Base-by-base conservation (phyloP, 2,113 vertebrate genomes). In the Ceyx margarethae region DNA sequence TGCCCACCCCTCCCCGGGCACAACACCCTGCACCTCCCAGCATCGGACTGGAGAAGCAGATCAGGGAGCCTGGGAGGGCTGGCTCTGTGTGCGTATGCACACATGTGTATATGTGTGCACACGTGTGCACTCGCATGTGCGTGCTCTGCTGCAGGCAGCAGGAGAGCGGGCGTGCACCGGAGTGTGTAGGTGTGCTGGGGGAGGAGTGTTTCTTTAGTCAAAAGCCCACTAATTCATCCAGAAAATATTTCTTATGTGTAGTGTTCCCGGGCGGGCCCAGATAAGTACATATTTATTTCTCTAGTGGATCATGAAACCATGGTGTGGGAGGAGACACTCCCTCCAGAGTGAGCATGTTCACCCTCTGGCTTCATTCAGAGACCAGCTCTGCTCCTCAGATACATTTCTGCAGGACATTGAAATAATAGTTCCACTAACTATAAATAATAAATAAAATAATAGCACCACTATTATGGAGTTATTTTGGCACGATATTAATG, bases 291-390 rank as follows among this genome's bases (percentile, higher is more conserved):
- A 10, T 15, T 40, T 15, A 50, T 60, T 35, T 45, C 78, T 29
- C 28, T 0, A 21, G 58, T 37, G 13, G 31, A 4, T 58, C 40
- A 3, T 5, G 10, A 19, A 37, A 6, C 31, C 5, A 0, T 4
- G 11, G 45, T 3, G 75, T 37, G 23, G 89, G 81, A 72, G 26
- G 78, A 62, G 48, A 45, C 1, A 0, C 16, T 68, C 21, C 40
- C 28, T 20, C 3, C 1, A 8, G 10, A 15, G 5, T 3, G 4
- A 13, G 50, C 5, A 2, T 25, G 35, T n/a, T 45, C 15, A 26
- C 37, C 50, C 72, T 51, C 60, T 31, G 57, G 15, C 29, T 84
- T 61, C 64, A 5, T 13, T 37, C 37, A 2, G 29, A 35, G 65
- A 19, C 37, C 62, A 60, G 50, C 13, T n/a, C 65, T 29, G 0